Conservation (phyloP, 2,888 invertebrate genomes). For the Drosophila formosana region DNA sequence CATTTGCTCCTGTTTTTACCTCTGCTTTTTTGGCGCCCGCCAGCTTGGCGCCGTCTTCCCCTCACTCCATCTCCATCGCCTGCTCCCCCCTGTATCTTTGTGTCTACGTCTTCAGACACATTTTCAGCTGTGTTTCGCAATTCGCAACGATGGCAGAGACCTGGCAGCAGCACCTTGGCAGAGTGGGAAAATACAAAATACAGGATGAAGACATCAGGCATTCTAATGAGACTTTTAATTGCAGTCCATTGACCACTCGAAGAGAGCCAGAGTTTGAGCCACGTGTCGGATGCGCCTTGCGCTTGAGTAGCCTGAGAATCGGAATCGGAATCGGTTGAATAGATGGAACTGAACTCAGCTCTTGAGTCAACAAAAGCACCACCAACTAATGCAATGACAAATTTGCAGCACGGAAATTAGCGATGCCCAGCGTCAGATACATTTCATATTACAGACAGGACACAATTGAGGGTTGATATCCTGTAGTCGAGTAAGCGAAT, state of each 20-base stretch:
- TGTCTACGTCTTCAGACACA: constrained; percentile 55
- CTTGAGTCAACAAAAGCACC: constrained; percentile 51
- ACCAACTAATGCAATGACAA: constrained; percentile 68
- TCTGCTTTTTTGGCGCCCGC: constrained; percentile 84
- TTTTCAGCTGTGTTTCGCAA: constrained; percentile 20
- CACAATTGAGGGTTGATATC: constrained; percentile 69
- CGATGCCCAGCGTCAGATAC: constrained; percentile 75
- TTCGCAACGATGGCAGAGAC: neutral
- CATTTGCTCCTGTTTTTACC: constrained; percentile 84
- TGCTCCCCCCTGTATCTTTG: neutral
- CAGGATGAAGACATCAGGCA: constrained; percentile 73
- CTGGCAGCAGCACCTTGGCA: constrained; percentile 36
- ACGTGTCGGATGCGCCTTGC: constrained; percentile 77
- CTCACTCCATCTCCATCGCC: neutral
- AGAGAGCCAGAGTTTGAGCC: constrained; percentile 39
- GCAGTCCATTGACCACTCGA: constrained; percentile 77
- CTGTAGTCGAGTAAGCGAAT: constrained; percentile 65
- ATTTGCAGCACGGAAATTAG: constrained; percentile 77
- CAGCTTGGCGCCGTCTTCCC: constrained; percentile 77
- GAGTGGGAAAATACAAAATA: constrained; percentile 7
- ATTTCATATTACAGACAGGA: constrained; percentile 77
- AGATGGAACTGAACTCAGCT: constrained; percentile 54
- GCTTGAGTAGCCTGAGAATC: constrained; percentile 73
- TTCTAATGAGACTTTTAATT: constrained; percentile 79
- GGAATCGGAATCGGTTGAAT: neutral